These are phyloP conservation scores for Porites lobata DNA, from an alignment of 92 coral and sea anemone species.

Conservation along the genomic window DNA sequence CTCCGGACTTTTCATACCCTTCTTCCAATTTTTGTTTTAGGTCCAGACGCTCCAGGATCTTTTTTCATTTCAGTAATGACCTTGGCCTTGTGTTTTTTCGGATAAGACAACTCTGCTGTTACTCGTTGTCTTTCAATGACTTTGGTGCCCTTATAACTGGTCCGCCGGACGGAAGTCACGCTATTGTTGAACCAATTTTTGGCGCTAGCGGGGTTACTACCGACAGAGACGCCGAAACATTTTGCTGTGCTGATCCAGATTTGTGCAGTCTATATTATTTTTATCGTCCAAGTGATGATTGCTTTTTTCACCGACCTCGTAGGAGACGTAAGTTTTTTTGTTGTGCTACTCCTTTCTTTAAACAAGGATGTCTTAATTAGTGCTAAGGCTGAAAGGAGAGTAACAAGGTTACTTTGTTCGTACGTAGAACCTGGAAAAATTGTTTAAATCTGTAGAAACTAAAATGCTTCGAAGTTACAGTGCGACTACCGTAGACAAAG, in stretches of 20 bases:
- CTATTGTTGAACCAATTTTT: not conserved
- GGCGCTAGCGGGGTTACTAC: not conserved
- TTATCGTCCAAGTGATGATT: conserved; percentile 57
- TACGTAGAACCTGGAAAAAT: too few relatives aligned
- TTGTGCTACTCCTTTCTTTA: not conserved
- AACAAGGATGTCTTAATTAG: too few relatives aligned
- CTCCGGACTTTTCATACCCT: not conserved
- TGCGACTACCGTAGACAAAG: too few relatives aligned
- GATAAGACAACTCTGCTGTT: conserved; percentile 62
- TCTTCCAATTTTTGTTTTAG: not conserved
- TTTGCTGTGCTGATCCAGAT: conserved; percentile 55
- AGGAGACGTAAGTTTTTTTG: conserved; percentile 15
- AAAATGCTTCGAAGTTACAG: too few relatives aligned
- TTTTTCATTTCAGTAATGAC: not conserved
- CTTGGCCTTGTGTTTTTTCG: not conserved
- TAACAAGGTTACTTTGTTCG: too few relatives aligned
- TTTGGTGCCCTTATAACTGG: conserved; percentile 57
- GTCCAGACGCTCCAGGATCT: conserved; percentile 4
- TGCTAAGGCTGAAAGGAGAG: too few relatives aligned
- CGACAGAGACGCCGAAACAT: conserved; percentile 52
- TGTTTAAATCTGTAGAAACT: too few relatives aligned
- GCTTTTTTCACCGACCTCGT: conserved; percentile 50
- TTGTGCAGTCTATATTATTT: conserved; percentile 49
- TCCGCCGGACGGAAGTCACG: conserved; percentile 46
- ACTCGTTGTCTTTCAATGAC: conserved; percentile 9